Evolutionary conservation across 2,888 invertebrate species (phyloP), one percentile per base, ranked within the genome.

Genomic region (Tetragonisca angustula): DNA sequence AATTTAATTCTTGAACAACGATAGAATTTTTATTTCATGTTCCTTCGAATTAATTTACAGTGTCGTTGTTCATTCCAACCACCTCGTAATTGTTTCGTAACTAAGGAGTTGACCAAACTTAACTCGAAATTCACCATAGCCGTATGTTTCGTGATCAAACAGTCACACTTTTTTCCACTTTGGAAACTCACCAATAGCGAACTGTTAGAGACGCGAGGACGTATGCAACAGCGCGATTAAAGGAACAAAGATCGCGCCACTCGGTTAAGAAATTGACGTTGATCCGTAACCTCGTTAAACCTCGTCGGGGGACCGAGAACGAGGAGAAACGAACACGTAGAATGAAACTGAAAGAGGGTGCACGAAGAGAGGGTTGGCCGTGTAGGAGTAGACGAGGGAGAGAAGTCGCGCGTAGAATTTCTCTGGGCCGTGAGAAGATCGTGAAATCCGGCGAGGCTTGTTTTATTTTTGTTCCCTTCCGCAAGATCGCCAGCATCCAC

Each of bases 211-310:
- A 36, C 36, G 15, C 4, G 5, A 56, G 56, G 56, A 56, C 13
- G n/a, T n/a, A 56, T 27, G 17, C 24, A 32, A 24, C 61, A 61
- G 36, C 49, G 19, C 50, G 78, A 52, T 74, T 62, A 80, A 83
- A 75, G 73, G 64, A 17, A 32, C 24, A 62, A 52, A 64, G 76
- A 76, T 80, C 68, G 85, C 50, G 59, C 49, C 61, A 62, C 52
- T 80, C 71, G 84, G 79, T 85, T 85, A 83, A 85, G 84, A 78
- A 85, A 89, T 88, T 65, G 84, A 85, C 88, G 89, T 88, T 84
- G 84, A 83, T 81, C 86, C 81, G 86, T 90, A 89, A 89, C 80
- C 85, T 87, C 79, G 83, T 89, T 87, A 88, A 83, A 79, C 76
- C 73, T 79, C 85, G 80, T 81, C 64, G 81, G 54, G 78, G 50